phyloP scores from a whole-genome alignment of 2,113 vertebrate species.

The Nyctereutes procyonoides region DNA sequence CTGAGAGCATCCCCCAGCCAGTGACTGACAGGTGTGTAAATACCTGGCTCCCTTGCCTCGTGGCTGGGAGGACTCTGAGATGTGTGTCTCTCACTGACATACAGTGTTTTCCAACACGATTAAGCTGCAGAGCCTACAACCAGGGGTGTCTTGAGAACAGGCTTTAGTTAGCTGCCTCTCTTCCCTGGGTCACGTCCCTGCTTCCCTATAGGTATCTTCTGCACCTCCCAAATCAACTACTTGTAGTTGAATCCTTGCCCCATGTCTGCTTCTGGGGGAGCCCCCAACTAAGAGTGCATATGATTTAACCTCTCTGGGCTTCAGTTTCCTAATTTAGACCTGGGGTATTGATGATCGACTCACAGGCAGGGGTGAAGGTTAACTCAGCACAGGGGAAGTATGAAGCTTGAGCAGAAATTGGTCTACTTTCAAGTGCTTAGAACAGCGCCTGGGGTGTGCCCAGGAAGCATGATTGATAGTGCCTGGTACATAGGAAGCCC shows the following conservation, averaged over 20 bases:
- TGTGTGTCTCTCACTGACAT: neutral
- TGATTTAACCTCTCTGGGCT: neutral
- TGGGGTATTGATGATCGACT: neutral
- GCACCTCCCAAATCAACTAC: neutral
- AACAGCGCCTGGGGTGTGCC: neutral
- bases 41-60: neutral
- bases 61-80: too few species aligned
- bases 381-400: neutral
- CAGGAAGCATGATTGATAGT: neutral
- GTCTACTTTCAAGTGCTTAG: neutral
- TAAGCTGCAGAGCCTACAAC: neutral
- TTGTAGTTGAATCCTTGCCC: neutral
- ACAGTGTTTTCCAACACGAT: rapidly evolving
- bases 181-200: neutral
- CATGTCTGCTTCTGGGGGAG: neutral
- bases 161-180: neutral
- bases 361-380: neutral
- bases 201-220: neutral
- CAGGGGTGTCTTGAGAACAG: neutral
- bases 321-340: neutral
- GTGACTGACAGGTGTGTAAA: neutral
- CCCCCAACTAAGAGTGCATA: neutral
- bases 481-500: neutral
- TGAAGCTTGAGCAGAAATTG: neutral
- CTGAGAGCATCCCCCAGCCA: neutral